Evolutionary conservation across 2,888 invertebrate species (phyloP), one percentile per base, ranked within the genome.

Genomic region (Dryomyza anilis): DNA sequence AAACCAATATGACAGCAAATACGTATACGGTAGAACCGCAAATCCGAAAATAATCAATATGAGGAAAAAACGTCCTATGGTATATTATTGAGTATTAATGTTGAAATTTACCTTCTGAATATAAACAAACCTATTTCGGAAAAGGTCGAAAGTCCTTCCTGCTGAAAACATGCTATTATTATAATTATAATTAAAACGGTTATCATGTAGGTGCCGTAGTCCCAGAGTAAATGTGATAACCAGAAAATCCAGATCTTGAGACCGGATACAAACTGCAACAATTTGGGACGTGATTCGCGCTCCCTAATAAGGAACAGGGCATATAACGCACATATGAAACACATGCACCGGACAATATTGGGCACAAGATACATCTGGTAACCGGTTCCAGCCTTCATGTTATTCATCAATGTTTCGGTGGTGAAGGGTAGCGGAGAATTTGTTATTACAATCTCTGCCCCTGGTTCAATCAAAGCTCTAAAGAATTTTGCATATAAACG

Each of bases 231-330:
- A 0, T 90, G 88, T 0, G 89, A 86, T 2, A 87, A 72, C 94
- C 94, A 94, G 81, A 91, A 89, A 1, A 89, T 87, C 7, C 85
- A 81, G 0, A 90, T 88, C 66, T 87, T 87, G 0, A 90, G 87
- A 1, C 93, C 93, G 4, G 92, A 89, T 0, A 92, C 91, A 74
- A 89, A 89, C 76, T 93, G 93, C 27, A 93, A 83, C 52, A 93
- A 86, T 75, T 92, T 92, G 0, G 91, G 89, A 48, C 91, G 89
- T 45, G 86, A 87, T n/a, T 88, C 84, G 27, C 91, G 86, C 78
- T 94, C 94, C 83, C 90, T 81, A 30, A 81, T 78, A 67, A 85
- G 77, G 69, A 90, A 90, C 78, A 90, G 84, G 29, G 90, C 83
- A 72, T 87, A 91, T 52, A 90, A 88, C 3, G 80, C 74, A 57